Percentiles rank a stretch among this genome's conserved stretches.
Conservation (phyloP, 2,888 invertebrate genomes). For the Rhodophaea formosa region DNA sequence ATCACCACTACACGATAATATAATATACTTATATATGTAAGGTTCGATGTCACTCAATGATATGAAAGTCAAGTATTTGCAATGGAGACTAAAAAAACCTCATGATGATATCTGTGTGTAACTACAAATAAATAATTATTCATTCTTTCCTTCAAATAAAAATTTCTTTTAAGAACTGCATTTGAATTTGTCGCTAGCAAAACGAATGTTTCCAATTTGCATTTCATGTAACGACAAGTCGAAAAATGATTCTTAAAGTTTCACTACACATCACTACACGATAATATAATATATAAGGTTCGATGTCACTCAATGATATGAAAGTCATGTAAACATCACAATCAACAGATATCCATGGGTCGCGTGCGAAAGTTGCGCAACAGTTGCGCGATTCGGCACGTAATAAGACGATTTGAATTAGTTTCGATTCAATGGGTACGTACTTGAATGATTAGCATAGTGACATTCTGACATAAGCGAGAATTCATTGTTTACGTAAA, state of each 20-base stretch:
- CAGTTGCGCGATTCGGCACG: not conserved
- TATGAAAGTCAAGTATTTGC: constrained; percentile 7
- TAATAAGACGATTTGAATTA: not conserved
- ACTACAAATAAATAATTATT: too few species aligned
- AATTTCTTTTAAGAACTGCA: too few species aligned
- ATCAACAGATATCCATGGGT: not conserved
- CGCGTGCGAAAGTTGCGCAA: constrained; percentile 10
- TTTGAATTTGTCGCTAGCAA: too few species aligned
- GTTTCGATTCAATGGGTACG: not conserved
- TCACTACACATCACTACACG: not conserved
- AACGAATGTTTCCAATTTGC: too few species aligned
- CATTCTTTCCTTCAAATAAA: too few species aligned
- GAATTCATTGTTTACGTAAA: not conserved
- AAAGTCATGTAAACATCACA: constrained; percentile 1
- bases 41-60: constrained; percentile 1
- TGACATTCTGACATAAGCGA: not conserved
- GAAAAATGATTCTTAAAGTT: too few species aligned
- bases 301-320: constrained; percentile 1
- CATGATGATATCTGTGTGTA: too few species aligned
- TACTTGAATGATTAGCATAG: not conserved
- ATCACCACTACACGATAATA: not conserved
- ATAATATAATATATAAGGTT: not conserved
- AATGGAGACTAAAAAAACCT: too few species aligned
- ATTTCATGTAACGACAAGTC: too few species aligned
- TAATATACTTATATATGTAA: constrained; percentile 1